A percentile compares a stretch with the other conserved stretches of the same genome.
Conservation (phyloP, 2,113 vertebrate species). For the Zosterops japonicus region DNA sequence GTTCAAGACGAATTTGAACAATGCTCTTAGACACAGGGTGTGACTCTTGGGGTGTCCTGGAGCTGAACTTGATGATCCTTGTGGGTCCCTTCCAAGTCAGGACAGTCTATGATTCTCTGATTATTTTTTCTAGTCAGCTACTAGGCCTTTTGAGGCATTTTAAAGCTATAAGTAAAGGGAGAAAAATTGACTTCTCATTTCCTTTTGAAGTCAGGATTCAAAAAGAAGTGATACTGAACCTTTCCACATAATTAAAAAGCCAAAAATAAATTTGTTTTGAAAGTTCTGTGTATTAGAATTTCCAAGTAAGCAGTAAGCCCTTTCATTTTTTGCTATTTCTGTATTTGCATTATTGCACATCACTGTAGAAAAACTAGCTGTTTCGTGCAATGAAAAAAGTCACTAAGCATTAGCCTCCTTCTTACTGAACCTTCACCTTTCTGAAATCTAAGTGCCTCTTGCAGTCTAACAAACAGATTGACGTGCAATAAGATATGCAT, state of each 20-base stretch:
- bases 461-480: background rate
- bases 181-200: slow-evolving; percentile 17
- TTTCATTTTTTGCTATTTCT: background rate
- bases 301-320: slow-evolving; percentile 13
- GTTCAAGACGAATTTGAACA: accelerated
- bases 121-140: background rate
- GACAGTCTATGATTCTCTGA: background rate
- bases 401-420: background rate
- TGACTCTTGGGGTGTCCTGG: background rate
- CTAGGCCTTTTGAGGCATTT: background rate
- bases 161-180: background rate
- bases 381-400: background rate
- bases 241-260: slow-evolving; percentile 18
- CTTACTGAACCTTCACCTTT: background rate
- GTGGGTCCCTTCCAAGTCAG: background rate
- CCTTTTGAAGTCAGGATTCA: slow-evolving; percentile 5
- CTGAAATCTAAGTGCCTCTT: background rate
- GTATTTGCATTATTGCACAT: slow-evolving; percentile 1
- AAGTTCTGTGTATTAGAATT: slow-evolving; percentile 19
- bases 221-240: slow-evolving; percentile 6
- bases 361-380: background rate
- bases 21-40: background rate
- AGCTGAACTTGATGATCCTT: background rate
- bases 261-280: slow-evolving; percentile 24
- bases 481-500: background rate